phyloP scores from a whole-genome alignment of 2,797 vertebrate species.

The Aldrovandia affinis region DNA sequence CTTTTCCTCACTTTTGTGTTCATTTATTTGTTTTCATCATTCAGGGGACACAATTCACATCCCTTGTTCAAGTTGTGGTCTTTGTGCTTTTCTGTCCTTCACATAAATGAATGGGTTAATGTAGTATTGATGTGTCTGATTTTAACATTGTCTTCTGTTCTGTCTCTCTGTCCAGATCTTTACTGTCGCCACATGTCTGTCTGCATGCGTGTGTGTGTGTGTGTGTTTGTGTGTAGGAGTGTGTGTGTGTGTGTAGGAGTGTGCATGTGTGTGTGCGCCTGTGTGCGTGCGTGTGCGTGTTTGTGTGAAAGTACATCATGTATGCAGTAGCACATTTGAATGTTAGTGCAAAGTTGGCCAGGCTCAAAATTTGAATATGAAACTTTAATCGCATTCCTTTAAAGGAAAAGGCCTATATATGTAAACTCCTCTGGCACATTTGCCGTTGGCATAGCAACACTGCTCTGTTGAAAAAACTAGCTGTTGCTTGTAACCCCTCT shows the following conservation, averaged over 20 bases:
- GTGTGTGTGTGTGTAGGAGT: no score
- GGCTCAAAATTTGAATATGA: slow-evolving; percentile 19
- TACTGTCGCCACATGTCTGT: slow-evolving; percentile 30
- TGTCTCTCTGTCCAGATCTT: slow-evolving; percentile 31
- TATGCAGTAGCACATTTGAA: slow-evolving; percentile 29
- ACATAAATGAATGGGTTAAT: background rate
- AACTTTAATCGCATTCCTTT: slow-evolving; percentile 8
- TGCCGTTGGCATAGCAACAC: slow-evolving; percentile 51
- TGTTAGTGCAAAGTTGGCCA: background rate
- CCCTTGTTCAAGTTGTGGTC: slow-evolving; percentile 15
- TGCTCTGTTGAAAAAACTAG: slow-evolving; percentile 38
- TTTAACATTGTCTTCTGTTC: slow-evolving; percentile 30
- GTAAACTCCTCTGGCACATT: slow-evolving; percentile 35
- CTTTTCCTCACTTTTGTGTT: background rate
- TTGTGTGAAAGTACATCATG: slow-evolving; percentile 15
- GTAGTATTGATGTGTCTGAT: slow-evolving; percentile 16
- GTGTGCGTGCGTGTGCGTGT: slow-evolving; percentile 34
- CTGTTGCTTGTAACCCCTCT: slow-evolving; percentile 37
- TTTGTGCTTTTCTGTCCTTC: background rate
- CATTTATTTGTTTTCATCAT: background rate
- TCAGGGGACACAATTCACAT: background rate
- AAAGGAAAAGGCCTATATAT: slow-evolving; percentile 5
- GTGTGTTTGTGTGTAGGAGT: no score
- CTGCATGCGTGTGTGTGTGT: slow-evolving; percentile 30
- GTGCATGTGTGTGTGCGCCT: no score